Conservation (phyloP, 2,888 invertebrate genomes). For the Xestobium rufovillosum region DNA sequence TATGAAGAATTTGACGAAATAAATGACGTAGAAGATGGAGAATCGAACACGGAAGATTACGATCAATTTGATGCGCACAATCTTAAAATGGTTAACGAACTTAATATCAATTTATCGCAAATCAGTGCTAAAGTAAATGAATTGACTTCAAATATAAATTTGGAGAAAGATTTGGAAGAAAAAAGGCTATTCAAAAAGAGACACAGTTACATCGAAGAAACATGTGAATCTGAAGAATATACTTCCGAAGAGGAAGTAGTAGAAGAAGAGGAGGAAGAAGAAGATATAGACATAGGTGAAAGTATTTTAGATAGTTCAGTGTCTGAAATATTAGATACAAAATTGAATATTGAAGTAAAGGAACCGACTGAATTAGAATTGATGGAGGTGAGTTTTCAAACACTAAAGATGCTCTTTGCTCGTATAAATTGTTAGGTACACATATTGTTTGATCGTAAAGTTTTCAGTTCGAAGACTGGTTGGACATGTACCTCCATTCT, state of each 20-base stretch:
- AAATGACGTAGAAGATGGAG: constrained; percentile 47
- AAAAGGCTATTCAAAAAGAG: constrained; percentile 17
- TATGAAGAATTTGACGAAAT: constrained; percentile 37
- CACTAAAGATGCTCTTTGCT: too few species aligned
- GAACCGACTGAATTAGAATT: constrained; percentile 36
- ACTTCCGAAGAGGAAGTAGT: constrained; percentile 25
- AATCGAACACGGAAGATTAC: constrained; percentile 43
- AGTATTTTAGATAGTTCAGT: constrained; percentile 27
- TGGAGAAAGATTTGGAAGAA: constrained; percentile 13
- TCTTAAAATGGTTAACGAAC: constrained; percentile 25
- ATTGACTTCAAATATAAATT: constrained; percentile 26
- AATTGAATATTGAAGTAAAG: constrained; percentile 33
- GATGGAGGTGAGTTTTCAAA: constrained; percentile 35
- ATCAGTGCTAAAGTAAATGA: constrained; percentile 29
- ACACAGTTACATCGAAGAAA: constrained; percentile 32
- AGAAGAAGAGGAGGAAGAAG: constrained; percentile 24
- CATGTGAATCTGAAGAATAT: constrained; percentile 35
- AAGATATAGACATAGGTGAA: constrained; percentile 27
- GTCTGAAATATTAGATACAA: constrained; percentile 16
- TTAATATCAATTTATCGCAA: constrained; percentile 30
- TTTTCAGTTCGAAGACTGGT: too few species aligned
- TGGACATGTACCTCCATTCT: too few species aligned
- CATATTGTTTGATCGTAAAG: too few species aligned
- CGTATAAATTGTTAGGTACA: too few species aligned
- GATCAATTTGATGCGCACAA: constrained; percentile 29